phyloP scores from a whole-genome alignment of 2,888 invertebrate genomes.

The Crossocerus cetratus region DNA sequence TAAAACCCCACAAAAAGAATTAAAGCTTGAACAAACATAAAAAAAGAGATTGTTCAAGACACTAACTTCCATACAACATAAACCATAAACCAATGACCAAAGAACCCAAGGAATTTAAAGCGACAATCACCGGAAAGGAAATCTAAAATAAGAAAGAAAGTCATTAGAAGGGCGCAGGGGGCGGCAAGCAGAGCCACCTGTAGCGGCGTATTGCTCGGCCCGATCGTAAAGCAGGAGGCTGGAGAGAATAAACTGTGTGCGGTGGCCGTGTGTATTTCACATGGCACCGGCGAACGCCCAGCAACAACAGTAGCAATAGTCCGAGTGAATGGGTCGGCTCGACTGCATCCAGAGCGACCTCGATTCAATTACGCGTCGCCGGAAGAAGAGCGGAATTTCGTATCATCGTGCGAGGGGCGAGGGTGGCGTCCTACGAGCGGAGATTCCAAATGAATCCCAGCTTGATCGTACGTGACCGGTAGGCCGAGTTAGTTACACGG shows the following conservation, averaged over 20 bases:
- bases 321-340: slow-evolving; percentile 7
- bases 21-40: no score
- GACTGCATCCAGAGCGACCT: slow-evolving; percentile 16
- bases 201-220: slow-evolving; percentile 47
- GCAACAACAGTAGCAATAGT: background rate
- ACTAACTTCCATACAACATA: no score
- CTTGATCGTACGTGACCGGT: slow-evolving; percentile 51
- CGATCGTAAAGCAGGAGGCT: slow-evolving; percentile 47
- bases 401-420: slow-evolving; percentile 25
- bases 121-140: no score
- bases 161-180: background rate
- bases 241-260: slow-evolving; percentile 46
- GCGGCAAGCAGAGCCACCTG: slow-evolving; percentile 46
- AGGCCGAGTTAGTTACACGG: slow-evolving; percentile 51
- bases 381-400: slow-evolving; percentile 52
- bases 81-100: no score
- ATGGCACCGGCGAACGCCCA: slow-evolving; percentile 18
- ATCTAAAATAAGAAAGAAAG: no score
- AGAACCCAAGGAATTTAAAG: no score
- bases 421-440: slow-evolving; percentile 28
- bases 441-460: slow-evolving; percentile 54
- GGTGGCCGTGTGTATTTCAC: slow-evolving; percentile 16
- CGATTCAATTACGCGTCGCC: slow-evolving; percentile 45
- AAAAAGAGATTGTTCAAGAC: no score
- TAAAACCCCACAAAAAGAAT: no score